A percentile compares a stretch with the other conserved stretches of the same genome.
Evolutionary conservation across 1,140 invertebrate genomes (phyloP).

Genomic region (Meloidogyne floridensis): DNA sequence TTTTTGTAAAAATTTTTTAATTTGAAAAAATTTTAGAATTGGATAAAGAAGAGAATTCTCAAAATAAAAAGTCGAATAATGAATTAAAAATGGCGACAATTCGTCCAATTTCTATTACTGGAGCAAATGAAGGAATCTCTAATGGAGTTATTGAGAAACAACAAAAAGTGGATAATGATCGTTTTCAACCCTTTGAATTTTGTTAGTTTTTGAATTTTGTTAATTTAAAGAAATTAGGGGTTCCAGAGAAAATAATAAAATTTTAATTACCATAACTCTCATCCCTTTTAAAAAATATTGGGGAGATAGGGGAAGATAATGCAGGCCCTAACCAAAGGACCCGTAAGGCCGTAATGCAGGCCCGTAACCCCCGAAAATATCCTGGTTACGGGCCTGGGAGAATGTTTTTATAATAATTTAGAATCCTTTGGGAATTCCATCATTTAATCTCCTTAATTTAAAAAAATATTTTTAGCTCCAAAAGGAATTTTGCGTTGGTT

Average conservation of each 20-base stretch:
- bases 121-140: neutral
- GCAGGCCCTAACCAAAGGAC: too few species aligned
- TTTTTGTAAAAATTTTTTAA: neutral
- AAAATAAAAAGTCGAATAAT: neutral
- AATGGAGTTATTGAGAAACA: neutral
- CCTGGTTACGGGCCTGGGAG: too few species aligned
- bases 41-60: slow-evolving; percentile 7
- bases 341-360: too few species aligned
- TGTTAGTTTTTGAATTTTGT: slow-evolving; percentile 11
- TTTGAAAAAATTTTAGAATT: neutral
- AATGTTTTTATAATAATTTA: too few species aligned
- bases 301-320: too few species aligned
- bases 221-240: too few species aligned
- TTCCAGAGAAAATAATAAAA: too few species aligned
- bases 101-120: neutral
- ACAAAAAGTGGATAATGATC: neutral
- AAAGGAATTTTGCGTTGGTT: slow-evolving; percentile 38
- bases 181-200: slow-evolving; percentile 17
- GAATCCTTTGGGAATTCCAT: too few species aligned
- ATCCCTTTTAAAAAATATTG: too few species aligned
- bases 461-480: slow-evolving; percentile 37
- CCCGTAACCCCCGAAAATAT: too few species aligned
- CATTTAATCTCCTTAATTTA: too few species aligned
- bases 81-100: neutral
- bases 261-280: too few species aligned